Percentiles rank a stretch among this genome's conserved stretches.
phyloP scores from a whole-genome alignment of 2,888 invertebrate genomes.

The Drosophila infuscata region DNA sequence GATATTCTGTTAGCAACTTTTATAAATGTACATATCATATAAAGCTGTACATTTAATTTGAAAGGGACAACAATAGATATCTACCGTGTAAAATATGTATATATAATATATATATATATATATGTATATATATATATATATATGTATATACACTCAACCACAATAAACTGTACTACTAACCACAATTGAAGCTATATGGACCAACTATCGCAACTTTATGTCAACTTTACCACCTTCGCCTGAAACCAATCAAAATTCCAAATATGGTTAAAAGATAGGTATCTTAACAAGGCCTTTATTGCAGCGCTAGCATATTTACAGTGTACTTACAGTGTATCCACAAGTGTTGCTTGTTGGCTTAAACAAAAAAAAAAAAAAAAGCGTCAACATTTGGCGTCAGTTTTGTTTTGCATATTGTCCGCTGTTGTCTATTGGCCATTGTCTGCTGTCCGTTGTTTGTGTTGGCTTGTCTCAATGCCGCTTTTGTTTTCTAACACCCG shows the following conservation, averaged over 20 bases:
- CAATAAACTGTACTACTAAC: background rate
- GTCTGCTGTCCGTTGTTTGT: conserved; percentile 17
- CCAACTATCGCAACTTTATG: too few species aligned
- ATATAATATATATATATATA: background rate
- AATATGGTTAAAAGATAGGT: conserved; percentile 5
- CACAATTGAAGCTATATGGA: background rate
- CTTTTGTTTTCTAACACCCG: conserved; percentile 81
- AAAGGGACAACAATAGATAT: background rate
- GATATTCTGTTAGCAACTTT: too few species aligned
- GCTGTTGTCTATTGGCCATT: conserved; percentile 15
- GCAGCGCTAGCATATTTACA: conserved; percentile 29
- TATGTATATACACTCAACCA: background rate
- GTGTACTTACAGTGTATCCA: conserved; percentile 32
- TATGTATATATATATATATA: too few species aligned
- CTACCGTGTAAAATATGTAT: background rate
- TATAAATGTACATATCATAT: background rate
- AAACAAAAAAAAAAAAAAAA: conserved; percentile 32
- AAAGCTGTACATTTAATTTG: background rate
- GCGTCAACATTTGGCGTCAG: conserved; percentile 67
- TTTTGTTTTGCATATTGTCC: conserved; percentile 75
- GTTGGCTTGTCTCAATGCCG: conserved; percentile 64
- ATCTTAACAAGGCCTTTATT: background rate
- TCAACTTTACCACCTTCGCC: background rate
- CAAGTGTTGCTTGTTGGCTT: conserved; percentile 38
- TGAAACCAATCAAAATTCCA: background rate